Evolutionary conservation across 2,113 vertebrate species (phyloP).

Genomic region (Orcinus orca): DNA sequence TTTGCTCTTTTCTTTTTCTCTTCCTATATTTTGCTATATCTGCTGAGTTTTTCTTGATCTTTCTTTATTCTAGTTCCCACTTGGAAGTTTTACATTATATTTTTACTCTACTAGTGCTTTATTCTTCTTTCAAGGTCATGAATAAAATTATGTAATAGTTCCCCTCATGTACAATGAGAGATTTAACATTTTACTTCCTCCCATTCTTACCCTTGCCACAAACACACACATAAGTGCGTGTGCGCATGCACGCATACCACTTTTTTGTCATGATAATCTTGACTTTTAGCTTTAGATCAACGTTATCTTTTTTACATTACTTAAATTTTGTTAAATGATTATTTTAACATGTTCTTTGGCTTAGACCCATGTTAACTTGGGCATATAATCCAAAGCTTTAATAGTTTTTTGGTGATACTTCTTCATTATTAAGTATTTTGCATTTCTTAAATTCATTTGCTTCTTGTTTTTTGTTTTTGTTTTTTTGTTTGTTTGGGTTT

Average conservation of each 20-base stretch:
- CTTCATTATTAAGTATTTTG: neutral
- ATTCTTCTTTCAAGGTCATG: neutral
- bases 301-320: neutral
- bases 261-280: neutral
- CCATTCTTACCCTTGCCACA: neutral
- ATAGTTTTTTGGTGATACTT: neutral
- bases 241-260: neutral
- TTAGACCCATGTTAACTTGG: neutral
- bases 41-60: neutral
- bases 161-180: neutral
- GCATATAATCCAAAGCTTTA: neutral
- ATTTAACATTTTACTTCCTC: neutral
- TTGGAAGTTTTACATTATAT: neutral
- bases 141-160: conserved; percentile 17
- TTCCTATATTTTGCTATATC: neutral
- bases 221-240: neutral
- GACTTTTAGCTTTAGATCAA: neutral
- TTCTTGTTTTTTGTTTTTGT: neutral
- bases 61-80: neutral
- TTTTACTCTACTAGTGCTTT: neutral
- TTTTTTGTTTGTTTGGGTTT: too few relatives aligned
- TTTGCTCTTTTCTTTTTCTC: neutral
- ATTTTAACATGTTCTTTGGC: neutral
- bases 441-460: neutral
- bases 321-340: conserved; percentile 9